Evolutionary conservation across 1,140 invertebrate species (phyloP), one percentile per base, ranked within the genome.

Genomic region (Drosophila tsacasi): DNA sequence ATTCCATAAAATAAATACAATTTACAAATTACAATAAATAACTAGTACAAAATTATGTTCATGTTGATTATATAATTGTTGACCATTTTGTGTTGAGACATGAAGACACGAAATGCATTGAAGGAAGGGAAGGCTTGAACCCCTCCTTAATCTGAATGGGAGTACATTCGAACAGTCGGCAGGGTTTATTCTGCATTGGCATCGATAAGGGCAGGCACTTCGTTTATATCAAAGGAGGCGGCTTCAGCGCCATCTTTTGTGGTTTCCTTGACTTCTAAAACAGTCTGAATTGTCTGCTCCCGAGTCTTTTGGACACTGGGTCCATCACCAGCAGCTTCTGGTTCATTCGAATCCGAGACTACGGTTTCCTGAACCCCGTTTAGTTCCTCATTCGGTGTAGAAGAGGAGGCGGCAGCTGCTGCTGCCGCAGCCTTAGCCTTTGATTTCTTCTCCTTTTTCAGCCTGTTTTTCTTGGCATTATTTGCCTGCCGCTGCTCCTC

Each of bases 11-110:
- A 76, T 82, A 85, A 90, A 73, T 83, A 83, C 40, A 62, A 61
- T 74, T 66, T 81, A 81, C 66, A 73, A 89, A 89, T 64, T 87
- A 81, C 50, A 89, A 87, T 87, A 87, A 87, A 87, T 87, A 78
- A 80, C 54, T 83, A 65, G 76, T 79, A 82, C 46, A 60, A 65
- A 78, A 46, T 57, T 21, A 52, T 63, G 35, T 42, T 55, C 58
- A 50, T 81, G 19, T 5, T 73, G 37, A 27, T 66, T 81, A 57
- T 81, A 57, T 84, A 58, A 62, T 39, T 75, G 61, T 59, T 46
- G 44, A 67, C 21, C 12, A 32, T 50, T 69, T 52, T 27, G 32
- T 32, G 49, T 77, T 69, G 68, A 59, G 52, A 68, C 49, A 60
- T 63, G 54, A 61, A 65, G 67, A 79, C 71, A 79, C 63, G 57